Base-by-base conservation (phyloP, 2,888 invertebrate species). In the Emmelina monodactyla region DNA sequence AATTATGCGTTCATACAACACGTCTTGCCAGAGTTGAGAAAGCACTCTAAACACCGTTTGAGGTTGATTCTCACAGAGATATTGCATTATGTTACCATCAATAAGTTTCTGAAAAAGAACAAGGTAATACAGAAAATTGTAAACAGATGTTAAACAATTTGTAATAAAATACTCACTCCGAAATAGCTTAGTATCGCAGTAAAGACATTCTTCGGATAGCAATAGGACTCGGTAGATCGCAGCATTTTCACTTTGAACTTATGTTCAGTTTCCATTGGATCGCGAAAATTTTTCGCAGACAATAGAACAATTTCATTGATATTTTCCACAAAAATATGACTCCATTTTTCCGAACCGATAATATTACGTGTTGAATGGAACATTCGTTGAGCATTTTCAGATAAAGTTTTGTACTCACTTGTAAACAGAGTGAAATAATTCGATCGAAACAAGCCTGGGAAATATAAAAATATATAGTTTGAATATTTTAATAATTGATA, bases 31-130 rank as follows among this genome's bases (percentile, higher is more conserved):
- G 1, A 86, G 49, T 33, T 66, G 57, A 32, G 83, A 60, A 12
- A 86, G 51, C 37, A 85, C 66, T 48, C 73, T 75, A 41, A 86
- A 83, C 34, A 87, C 50, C n/a, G 67, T 59, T 25, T 70, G 49
- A 2, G 83, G 82, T 44, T 67, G 69, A 32, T 78, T 65, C 45
- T 60, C 59, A 43, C 75, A 78, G 1, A 80, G 63, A 49, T 63
- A 80, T 29, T 51, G 58, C 55, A 65, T 62, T 19, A 63, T 60
- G 39, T 58, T 60, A 14, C 56, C 58, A 33, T 63, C 71, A 10
- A 66, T 67, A 15, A 57, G 49, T 35, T 63, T 69, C 75, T 70
- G 52, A 31, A 53, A 61, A 32, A 31, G 34, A 22, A 33, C 14
- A 32, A 14, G 37, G 31, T 35, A 31, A 42, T 16, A 11, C 34